phyloP scores from a whole-genome alignment of 2,888 invertebrate species.

The Subacronicta megacephala region DNA sequence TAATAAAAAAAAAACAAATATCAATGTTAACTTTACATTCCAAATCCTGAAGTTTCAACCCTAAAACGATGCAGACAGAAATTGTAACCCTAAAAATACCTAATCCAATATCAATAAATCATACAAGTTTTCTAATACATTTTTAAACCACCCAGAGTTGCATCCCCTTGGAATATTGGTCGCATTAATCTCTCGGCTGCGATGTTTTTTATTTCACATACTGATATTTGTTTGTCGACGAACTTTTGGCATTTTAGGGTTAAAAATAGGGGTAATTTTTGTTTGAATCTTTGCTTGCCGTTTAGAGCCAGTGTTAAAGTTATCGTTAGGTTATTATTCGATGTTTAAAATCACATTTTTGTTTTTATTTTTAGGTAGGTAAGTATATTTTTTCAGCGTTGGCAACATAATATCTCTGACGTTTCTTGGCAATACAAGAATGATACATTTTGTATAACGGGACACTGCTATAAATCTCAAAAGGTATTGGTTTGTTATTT shows the following conservation, averaged over 20 bases:
- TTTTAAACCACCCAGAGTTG: conserved; percentile 61
- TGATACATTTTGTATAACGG: too few relatives aligned
- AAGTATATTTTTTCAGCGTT: too few relatives aligned
- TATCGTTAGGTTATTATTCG: too few relatives aligned
- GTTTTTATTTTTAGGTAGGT: too few relatives aligned
- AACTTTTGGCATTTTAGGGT: conserved; percentile 23
- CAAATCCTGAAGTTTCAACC: conserved; percentile 18
- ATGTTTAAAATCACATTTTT: too few relatives aligned
- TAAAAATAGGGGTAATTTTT: conserved; percentile 13
- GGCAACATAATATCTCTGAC: too few relatives aligned
- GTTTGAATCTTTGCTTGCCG: not conserved
- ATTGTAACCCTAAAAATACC: conserved; percentile 23
- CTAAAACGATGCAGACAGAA: conserved; percentile 31
- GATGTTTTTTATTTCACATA: conserved; percentile 55
- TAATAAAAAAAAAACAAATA: too few relatives aligned
- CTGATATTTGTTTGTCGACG: conserved; percentile 40
- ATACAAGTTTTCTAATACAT: conserved; percentile 70
- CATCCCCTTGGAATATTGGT: conserved; percentile 62
- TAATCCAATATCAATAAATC: conserved; percentile 62
- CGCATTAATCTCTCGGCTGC: conserved; percentile 60
- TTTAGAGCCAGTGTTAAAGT: not conserved
- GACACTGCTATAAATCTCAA: too few relatives aligned
- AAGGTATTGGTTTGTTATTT: too few relatives aligned
- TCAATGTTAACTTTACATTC: not conserved
- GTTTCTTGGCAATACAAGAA: too few relatives aligned